Base-by-base conservation (phyloP, 2,888 invertebrate species). In the Gasteruption jaculator region DNA sequence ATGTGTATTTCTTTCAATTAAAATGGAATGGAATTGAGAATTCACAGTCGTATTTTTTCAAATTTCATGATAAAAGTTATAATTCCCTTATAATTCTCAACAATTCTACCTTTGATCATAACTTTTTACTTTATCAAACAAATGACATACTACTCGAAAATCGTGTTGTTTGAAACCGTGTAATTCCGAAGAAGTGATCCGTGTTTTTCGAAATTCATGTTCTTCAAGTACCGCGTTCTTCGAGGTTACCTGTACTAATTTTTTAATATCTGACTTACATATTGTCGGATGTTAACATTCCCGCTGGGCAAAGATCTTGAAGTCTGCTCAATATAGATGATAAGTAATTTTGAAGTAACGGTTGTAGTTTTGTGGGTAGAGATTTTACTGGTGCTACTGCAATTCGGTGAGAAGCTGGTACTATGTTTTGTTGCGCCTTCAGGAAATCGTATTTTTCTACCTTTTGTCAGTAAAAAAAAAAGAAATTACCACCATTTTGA, bases 341-440 rank as follows among this genome's bases (percentile, higher is more conserved):
- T 7, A 82, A 60, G 15, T 71, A 60, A n/a, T 71, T 63, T 39
- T 74, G 68, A n/a, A 84, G 65, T 16, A 85, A 59, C 0, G 83
- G 81, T 50, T 75, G 74, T n/a, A 83, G 63, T 45, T 74, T 71
- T 1, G 69, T 55, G 3, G 78, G 71, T 20, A 84, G 64, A 38
- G 76, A 75, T 43, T 77, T 74, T 2, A 79, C 77, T 22, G 80
- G 74, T 12, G 75, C 73, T 25, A 75, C 69, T 5, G 75, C 66
- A 30, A 78, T 72, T 46, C 83, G 72, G 62, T 81, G 80, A 2
- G 82, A 76, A 2, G 85, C 80, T 3, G 86, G 85, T 15, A 82
- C 77, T 45, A 86, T 77, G 38, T 75, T 73, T 39, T 76, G 73
- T 65, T 82, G 78, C 1, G 79, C 79, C 43, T 72, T 65, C 43